Percentiles rank a stretch among this genome's conserved stretches.
Conservation (phyloP, 2,113 vertebrate genomes). For the Dipodomys merriami region DNA sequence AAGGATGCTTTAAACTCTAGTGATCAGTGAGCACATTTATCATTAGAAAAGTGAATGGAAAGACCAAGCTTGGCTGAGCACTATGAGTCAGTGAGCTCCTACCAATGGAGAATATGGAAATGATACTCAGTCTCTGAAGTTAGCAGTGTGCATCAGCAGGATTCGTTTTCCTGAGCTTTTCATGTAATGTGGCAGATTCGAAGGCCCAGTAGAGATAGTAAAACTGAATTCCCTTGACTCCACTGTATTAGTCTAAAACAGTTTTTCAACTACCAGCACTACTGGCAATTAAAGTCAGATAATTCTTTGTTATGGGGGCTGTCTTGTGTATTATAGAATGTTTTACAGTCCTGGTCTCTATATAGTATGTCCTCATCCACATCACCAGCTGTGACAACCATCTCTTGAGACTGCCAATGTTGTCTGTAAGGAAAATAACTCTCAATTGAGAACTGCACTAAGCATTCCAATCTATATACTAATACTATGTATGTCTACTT, state of each 20-base stretch:
- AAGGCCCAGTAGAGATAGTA: constrained; percentile 3
- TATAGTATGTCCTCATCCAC: neutral
- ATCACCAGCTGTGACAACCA: neutral
- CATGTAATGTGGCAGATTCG: neutral
- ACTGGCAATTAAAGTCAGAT: neutral
- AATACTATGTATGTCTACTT: neutral
- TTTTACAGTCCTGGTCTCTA: neutral
- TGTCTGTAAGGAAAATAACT: neutral
- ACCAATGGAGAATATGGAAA: neutral
- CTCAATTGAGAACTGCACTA: neutral
- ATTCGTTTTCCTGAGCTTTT: neutral
- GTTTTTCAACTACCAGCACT: neutral
- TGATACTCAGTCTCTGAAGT: neutral
- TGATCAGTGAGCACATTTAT: neutral
- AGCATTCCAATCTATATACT: neutral
- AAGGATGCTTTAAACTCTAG: neutral
- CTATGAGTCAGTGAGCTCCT: neutral
- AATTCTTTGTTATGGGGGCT: neutral
- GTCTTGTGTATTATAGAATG: neutral
- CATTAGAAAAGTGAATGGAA: constrained; percentile 4
- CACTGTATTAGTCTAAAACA: neutral
- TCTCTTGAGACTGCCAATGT: neutral
- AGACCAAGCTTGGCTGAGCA: neutral
- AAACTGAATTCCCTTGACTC: constrained; percentile 4
- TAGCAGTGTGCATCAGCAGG: neutral